phyloP scores from a whole-genome alignment of 1,140 invertebrate genomes.

The Samia ricini region DNA sequence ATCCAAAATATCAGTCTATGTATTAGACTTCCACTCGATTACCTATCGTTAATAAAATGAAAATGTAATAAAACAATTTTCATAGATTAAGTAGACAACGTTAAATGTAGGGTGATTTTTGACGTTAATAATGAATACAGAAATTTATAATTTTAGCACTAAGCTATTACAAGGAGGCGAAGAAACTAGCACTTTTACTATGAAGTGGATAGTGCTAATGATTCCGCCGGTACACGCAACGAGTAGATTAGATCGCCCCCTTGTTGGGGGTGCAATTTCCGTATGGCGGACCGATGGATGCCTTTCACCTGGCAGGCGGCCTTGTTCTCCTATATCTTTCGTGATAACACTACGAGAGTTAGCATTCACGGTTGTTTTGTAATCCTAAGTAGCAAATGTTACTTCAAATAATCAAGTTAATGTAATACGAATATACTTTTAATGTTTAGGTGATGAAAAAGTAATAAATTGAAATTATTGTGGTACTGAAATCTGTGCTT shows the following conservation, averaged over 20 bases:
- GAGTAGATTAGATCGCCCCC: conserved; percentile 59
- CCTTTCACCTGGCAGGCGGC: conserved; percentile 17
- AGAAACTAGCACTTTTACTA: conserved; percentile 16
- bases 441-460: too few relatives aligned
- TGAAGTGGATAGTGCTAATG: conserved; percentile 36
- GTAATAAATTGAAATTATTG: neutral
- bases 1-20: too few relatives aligned
- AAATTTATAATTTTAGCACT: neutral
- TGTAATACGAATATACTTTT: too few relatives aligned
- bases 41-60: too few relatives aligned
- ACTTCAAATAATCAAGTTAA: neutral
- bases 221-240: conserved; percentile 48
- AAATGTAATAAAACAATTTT: too few relatives aligned
- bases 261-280: conserved; percentile 60
- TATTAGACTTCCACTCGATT: too few relatives aligned
- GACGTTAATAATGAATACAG: neutral
- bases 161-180: neutral
- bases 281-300: conserved; percentile 43
- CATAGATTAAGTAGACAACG: neutral
- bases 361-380: neutral
- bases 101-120: neutral
- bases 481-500: neutral
- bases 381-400: too few relatives aligned
- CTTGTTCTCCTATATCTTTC: neutral
- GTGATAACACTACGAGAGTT: neutral